A percentile compares a stretch with the other conserved stretches of the same genome.
phyloP scores from a whole-genome alignment of 1,140 invertebrate genomes.

The Notospermus geniculatus region DNA sequence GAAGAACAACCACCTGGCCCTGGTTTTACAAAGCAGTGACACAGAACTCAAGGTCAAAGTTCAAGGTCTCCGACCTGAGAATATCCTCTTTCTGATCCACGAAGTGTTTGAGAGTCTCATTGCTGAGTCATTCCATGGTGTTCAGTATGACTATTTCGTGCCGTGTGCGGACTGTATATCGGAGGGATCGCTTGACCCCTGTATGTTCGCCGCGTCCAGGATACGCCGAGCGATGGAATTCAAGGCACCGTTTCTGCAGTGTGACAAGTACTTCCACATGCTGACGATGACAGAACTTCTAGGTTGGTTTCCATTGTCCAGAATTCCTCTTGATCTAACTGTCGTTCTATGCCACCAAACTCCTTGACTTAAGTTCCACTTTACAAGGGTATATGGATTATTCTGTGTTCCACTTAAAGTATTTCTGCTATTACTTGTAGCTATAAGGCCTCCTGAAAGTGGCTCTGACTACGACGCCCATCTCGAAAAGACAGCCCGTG shows the following conservation, averaged over 20 bases:
- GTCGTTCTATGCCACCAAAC: slow-evolving; percentile 1
- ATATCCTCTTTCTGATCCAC: slow-evolving; percentile 51
- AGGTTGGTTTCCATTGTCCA: slow-evolving; percentile 34
- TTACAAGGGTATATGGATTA: background rate
- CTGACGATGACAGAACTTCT: slow-evolving; percentile 49
- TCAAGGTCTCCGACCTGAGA: slow-evolving; percentile 49
- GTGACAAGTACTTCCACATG: slow-evolving; percentile 52
- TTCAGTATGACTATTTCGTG: slow-evolving; percentile 43
- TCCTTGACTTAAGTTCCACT: background rate
- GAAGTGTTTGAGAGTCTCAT: slow-evolving; percentile 51
- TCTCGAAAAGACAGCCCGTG: slow-evolving; percentile 41
- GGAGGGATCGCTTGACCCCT: slow-evolving; percentile 45
- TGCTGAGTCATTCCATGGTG: slow-evolving; percentile 51
- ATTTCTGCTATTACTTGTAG: slow-evolving; percentile 24
- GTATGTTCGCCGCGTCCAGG: slow-evolving; percentile 42
- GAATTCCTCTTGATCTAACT: too few species aligned
- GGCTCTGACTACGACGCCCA: slow-evolving; percentile 45
- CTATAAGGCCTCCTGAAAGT: slow-evolving; percentile 42
- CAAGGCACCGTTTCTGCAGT: slow-evolving; percentile 51
- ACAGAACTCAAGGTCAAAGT: slow-evolving; percentile 42
- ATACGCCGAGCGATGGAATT: slow-evolving; percentile 40
- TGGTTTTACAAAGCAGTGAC: slow-evolving; percentile 43
- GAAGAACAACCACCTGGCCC: slow-evolving; percentile 50
- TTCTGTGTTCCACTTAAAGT: too few species aligned
- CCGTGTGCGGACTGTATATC: slow-evolving; percentile 50